Conservation (phyloP, 2,797 vertebrate species). For the Typhlichthys subterraneus region DNA sequence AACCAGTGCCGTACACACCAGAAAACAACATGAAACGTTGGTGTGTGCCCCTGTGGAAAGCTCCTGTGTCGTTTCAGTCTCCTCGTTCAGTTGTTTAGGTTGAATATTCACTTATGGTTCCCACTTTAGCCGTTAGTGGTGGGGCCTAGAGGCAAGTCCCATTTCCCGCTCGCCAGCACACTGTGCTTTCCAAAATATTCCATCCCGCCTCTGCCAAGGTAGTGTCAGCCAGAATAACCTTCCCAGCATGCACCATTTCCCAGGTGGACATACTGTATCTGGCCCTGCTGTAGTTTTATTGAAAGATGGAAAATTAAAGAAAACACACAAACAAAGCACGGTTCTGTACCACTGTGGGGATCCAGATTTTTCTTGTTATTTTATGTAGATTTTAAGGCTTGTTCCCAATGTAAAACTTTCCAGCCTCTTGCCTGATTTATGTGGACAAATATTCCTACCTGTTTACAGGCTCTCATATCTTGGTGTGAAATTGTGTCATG, state of each 20-base stretch:
- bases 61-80: conserved; percentile 14
- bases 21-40: conserved; percentile 39
- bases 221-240: conserved; percentile 56
- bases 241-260: conserved; percentile 51
- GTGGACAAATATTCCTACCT: conserved; percentile 30
- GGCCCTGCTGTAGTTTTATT: conserved; percentile 46
- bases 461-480: conserved; percentile 24
- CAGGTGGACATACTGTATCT: conserved; percentile 60
- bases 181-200: conserved; percentile 47
- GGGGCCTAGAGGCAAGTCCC: conserved; percentile 16
- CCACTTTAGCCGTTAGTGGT: conserved; percentile 31
- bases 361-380: conserved; percentile 54
- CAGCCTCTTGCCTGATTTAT: conserved; percentile 24
- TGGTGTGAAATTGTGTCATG: neutral
- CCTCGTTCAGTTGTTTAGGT: conserved; percentile 32
- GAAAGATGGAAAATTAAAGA: conserved; percentile 49
- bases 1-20: conserved; percentile 57
- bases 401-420: conserved; percentile 59
- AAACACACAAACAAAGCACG: conserved; percentile 63
- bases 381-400: conserved; percentile 54
- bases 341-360: conserved; percentile 46
- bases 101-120: conserved; percentile 34
- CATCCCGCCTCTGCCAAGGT: conserved; percentile 54
- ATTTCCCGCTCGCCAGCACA: conserved; percentile 14
- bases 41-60: conserved; percentile 11